Base-by-base conservation (phyloP, 2,888 invertebrate species). In the Limnephilus marmoratus region DNA sequence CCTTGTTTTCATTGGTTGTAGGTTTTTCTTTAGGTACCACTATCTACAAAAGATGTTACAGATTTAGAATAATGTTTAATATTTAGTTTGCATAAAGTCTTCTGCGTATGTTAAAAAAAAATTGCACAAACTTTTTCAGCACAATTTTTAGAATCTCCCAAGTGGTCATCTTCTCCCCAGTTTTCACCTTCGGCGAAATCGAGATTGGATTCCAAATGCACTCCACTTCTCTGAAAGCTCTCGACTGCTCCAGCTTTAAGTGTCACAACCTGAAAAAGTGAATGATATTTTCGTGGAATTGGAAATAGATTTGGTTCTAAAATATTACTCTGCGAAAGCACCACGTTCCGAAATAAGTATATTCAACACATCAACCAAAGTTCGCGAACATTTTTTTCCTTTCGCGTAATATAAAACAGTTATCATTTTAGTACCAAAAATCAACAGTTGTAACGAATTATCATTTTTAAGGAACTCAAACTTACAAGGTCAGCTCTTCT, bases 1-100 rank as follows among this genome's bases (percentile, higher is more conserved):
- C 85, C 41, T 91, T 86, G 34, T 85, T 81, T 80, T 97, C 97
- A 92, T 95, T 96, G 68, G 12, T 90, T 24, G 41, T 13, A 29
- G 90, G n/a, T 80, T 31, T 85, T 34, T 83, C 82, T 83, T 83
- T 83, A 15, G 18, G 34, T 83, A 83, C 15, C 13, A 34, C 12
- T 18, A 83, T 83, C 82, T 83, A 83, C 24, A 83, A 83, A 83
- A 82, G 7, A 18, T 49, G 15, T 24, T 13, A 31, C 31, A 83
- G 15, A 83, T 83, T 83, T 83, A 18, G 3, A 29, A 83, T 34
- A 24, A 68, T 9, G 68, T 24, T 7, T 15, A 3, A 49, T 49
- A n/a, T 68, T 24, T 68, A 68, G 24, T 68, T 68, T 24, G 68
- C 0, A 68, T 68, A 68, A 24, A n/a, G 24, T 24, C 7, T 68